Evolutionary conservation across 64 coral and sea anemone genomes (phyloP), one percentile per base, ranked within the genome.

Genomic region (Trachythela sp.): DNA sequence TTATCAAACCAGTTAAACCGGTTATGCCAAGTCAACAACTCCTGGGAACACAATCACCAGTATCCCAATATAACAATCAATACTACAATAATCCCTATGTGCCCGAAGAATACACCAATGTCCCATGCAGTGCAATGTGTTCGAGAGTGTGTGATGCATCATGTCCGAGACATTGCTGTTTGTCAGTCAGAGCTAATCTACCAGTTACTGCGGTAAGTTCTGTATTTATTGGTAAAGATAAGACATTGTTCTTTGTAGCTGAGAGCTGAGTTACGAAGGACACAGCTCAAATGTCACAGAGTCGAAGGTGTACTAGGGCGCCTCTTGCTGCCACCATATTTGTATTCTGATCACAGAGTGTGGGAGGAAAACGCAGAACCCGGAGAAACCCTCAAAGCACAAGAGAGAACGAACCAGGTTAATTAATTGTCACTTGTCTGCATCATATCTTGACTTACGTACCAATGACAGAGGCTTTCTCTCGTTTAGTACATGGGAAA

Each of bases 151-250:
- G 89, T 26, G 85, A 85, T 56, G 45, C 36, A 15, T 85, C 71
- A 76, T 90, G 89, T 40, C 89, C 83, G 39, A 52, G 41, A 84
- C 54, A 56, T 70, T 90, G 89, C 33, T 90, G 89, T 7, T 30
- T 85, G 45, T 40, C 38, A 29, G 26, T 90, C 43, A 67, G 70
- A 30, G 15, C 54, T 48, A 11, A 30, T 75, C 35, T 34, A 35
- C 50, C 85, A 31, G 13, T 39, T 32, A 54, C 49, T 54, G 85
- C 13, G 29, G 30, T 17, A 20, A 24, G 49, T 3, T 48, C 43
- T n/a, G n/a, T n/a, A n/a, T 45, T 45, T 45, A 6, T 45, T 11
- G 42, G 11, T 45, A 45, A 45, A 45, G 42, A 45, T 45, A 11
- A n/a, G n/a, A n/a, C n/a, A n/a, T n/a, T n/a, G n/a, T n/a, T n/a